Base-by-base conservation (phyloP, 2,888 invertebrate genomes). In the Acleris emargana region DNA sequence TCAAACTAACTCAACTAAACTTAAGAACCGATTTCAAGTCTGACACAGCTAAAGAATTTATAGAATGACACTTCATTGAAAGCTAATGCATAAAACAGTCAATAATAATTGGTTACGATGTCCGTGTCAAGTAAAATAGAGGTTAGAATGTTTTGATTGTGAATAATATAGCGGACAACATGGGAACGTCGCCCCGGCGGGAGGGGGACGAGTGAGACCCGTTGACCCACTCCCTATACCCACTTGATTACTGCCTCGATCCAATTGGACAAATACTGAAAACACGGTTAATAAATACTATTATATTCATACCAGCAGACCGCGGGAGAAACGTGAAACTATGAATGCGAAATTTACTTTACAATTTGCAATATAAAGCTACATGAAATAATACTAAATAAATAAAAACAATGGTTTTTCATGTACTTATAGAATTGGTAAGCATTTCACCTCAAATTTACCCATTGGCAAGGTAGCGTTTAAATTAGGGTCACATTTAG, bases 191-290 rank as follows among this genome's bases (percentile, higher is more conserved):
- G 42, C 42, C 58, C 50, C 45, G 58, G 42, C 53, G 17, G 52
- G 28, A 38, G 69, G 75, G 72, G 73, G 70, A 75, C 76, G 73
- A 76, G 76, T 75, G 76, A 67, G 88, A 80, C 90, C 89, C 82
- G 80, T 70, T 90, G 88, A 89, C 91, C 91, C 83, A 91, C 81
- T 90, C 79, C 74, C 42, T 49, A 61, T 17, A 20, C 77, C 77
- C 80, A 82, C 81, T 86, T 84, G 83, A 87, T 88, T 87, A 83
- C 84, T 83, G 84, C 82, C 81, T 79, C 76, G 80, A 86, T 84
- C 86, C 85, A 86, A 88, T 87, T 86, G 87, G 80, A 87, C 86
- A 84, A 87, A 87, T 77, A 78, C 78, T 83, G 81, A 81, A 84
- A 86, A 88, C 83, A 83, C 79, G 83, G 83, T 80, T 88, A 87